Conservation (phyloP, 2,888 invertebrate genomes). For the Netelia virgata region DNA sequence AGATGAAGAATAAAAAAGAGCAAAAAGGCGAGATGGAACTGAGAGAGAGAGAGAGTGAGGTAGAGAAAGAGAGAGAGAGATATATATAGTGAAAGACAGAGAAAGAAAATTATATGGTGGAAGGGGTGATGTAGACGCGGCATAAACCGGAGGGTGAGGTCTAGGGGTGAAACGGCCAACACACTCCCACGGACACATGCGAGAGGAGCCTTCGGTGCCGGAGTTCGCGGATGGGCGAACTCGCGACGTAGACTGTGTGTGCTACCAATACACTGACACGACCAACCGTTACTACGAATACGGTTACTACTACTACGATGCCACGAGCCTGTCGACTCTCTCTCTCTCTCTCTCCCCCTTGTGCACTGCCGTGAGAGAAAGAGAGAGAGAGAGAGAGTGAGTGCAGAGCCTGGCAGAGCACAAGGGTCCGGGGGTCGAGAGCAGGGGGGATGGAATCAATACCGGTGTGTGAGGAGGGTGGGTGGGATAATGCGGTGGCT, state of each 20-base stretch:
- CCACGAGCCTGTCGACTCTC: conserved; percentile 58
- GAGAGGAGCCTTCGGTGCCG: conserved; percentile 35
- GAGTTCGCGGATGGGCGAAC: conserved; percentile 54
- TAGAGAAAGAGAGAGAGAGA: conserved; percentile 17
- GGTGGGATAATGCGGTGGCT: conserved; percentile 82
- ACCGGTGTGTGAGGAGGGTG: conserved; percentile 81
- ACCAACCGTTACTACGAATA: conserved; percentile 21
- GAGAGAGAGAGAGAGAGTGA: conserved; percentile 61
- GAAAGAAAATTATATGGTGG: conserved; percentile 25
- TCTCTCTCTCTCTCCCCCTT: conserved; percentile 50
- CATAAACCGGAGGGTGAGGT: conserved; percentile 57
- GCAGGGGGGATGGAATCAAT: conserved; percentile 79
- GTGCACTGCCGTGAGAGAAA: conserved; percentile 22
- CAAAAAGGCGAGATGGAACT: conserved; percentile 29
- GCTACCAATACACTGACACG: conserved; percentile 12
- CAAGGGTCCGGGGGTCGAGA: conserved; percentile 60
- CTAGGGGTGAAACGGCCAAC: conserved; percentile 68
- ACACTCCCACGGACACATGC: conserved; percentile 55
- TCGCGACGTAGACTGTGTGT: conserved; percentile 57
- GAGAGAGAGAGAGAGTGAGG: conserved; percentile 26
- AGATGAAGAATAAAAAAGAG: conserved; percentile 48
- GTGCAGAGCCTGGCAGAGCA: conserved; percentile 56
- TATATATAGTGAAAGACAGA: conserved; percentile 24
- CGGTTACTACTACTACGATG: conserved; percentile 43
- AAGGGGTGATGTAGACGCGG: conserved; percentile 60